Evolutionary conservation across 2,888 invertebrate species (phyloP), one percentile per base, ranked within the genome.

Genomic region (Zaprionus lineosus): DNA sequence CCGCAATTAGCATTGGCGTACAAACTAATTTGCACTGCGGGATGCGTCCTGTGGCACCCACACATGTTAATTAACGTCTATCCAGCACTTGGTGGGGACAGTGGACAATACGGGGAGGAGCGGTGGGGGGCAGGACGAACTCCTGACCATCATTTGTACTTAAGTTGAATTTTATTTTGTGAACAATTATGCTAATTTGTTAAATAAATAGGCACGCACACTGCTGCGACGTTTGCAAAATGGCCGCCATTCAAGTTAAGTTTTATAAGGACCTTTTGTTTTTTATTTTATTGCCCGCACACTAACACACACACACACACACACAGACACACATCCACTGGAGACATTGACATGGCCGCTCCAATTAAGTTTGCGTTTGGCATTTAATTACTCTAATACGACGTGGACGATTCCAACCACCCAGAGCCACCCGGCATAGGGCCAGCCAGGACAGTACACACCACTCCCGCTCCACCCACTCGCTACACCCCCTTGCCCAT

Each of bases 111-210:
- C 8, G n/a, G 8, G 4, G 8, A n/a, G 8, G 24, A 24, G 24
- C 2, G 24, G 21, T 21, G 7, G 21, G 3, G 21, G 11, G 34
- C 1, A 19, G 1, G 28, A 9, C 16, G 40, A 26, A 57, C 31
- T 33, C 29, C 4, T 11, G 39, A 41, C 73, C 84, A 79, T 82
- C 81, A 82, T 82, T 82, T 82, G 85, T 82, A 85, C 70, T 84
- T 83, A 87, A 86, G 86, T 84, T 84, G 83, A 84, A 76, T 86
- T 88, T 86, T 86, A 87, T 86, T 86, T 84, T 68, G 74, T 78
- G 84, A 84, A 87, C 87, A 87, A 87, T 87, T 87, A 87, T 88
- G 87, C 82, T 88, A 88, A 88, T 87, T 87, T 84, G 87, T 82
- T 86, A 87, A 87, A 85, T 86, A 77, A 76, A 71, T 74, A 79